Evolutionary conservation across 2,797 vertebrate genomes (phyloP), one percentile per base, ranked within the genome.

Genomic region (Sylvia borin): DNA sequence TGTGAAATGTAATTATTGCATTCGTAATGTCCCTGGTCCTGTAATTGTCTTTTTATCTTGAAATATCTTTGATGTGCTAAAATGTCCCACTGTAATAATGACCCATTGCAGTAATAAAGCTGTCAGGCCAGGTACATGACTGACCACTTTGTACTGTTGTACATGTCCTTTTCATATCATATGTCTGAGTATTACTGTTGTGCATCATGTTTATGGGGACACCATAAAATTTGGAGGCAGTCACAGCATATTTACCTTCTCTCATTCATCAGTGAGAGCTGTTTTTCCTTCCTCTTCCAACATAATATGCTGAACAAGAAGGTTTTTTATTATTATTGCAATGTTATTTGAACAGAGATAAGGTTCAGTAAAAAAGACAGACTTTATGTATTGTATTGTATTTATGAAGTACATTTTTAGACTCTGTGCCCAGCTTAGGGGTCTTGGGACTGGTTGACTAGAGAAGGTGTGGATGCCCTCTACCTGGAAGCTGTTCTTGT

Each of bases 81-180:
- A 90, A 85, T 47, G 74, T 83, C n/a, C 51, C 27, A 1, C 83
- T 92, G 87, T 87, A 95, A 89, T 96, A 96, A 93, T 88, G 91
- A 84, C 95, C 92, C 86, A 73, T 40, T 74, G 79, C 84, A 91
- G 53, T 91, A 91, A 95, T 96, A 95, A 97, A 97, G 64, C 90
- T 97, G 94, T 97, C 95, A 95, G 78, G 66, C 82, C 80, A 86
- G 95, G 81, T 82, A 34, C 79, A 65, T 77, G 95, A 97, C 71
- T 95, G 96, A 97, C 93, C 94, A 92, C 48, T 97, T 97, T 13
- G 71, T 96, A 93, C 92, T 96, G 92, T 88, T 96, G 85, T 93
- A 95, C 92, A 92, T 88, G 84, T 90, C 90, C 93, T 94, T 97
- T 95, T 96, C 94, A 66, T 80, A 79, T 96, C 93, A 88, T 85